Percentiles rank a stretch among this genome's conserved stretches.
phyloP scores from a whole-genome alignment of 1,140 invertebrate species.

The Drosophila funebris region DNA sequence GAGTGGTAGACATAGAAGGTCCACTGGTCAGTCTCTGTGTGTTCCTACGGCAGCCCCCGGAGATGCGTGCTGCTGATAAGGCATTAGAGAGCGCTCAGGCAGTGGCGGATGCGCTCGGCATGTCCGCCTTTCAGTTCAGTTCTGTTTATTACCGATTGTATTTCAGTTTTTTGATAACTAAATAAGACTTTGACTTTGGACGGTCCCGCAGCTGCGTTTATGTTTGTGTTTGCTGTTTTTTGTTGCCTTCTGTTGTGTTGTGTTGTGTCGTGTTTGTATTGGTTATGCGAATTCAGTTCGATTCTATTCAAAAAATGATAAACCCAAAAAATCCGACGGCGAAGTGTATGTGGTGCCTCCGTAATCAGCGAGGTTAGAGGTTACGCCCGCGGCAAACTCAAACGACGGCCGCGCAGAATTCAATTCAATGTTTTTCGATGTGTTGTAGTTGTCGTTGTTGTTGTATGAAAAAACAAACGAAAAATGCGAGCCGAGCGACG shows the following conservation, averaged over 20 bases:
- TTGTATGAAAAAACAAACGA: constrained; percentile 23
- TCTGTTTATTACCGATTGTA: constrained; percentile 32
- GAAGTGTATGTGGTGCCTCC: constrained; percentile 5
- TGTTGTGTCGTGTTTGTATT: too few species aligned
- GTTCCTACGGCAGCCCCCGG: constrained; percentile 38
- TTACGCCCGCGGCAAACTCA: constrained; percentile 43
- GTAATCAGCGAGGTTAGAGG: constrained; percentile 48
- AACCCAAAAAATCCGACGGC: constrained; percentile 11
- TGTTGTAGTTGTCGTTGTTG: constrained; percentile 13
- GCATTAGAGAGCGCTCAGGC: constrained; percentile 51
- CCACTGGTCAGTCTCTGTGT: constrained; percentile 41
- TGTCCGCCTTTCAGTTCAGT: constrained; percentile 11
- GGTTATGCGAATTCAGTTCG: constrained; percentile 10
- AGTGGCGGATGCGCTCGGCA: too few species aligned
- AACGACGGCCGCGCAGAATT: constrained; percentile 19
- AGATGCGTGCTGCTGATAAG: constrained; percentile 69
- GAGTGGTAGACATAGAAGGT: constrained; percentile 16
- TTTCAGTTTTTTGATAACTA: constrained; percentile 35
- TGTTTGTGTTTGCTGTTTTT: background rate
- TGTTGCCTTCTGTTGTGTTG: too few species aligned
- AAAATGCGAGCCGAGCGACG: constrained; percentile 34
- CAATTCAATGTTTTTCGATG: constrained; percentile 8
- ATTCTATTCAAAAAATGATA: background rate
- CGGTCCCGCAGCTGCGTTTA: constrained; percentile 19
- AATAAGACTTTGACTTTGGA: constrained; percentile 39